Conservation (phyloP, 2,113 vertebrate species). For the Salvelinus sp. region DNA sequence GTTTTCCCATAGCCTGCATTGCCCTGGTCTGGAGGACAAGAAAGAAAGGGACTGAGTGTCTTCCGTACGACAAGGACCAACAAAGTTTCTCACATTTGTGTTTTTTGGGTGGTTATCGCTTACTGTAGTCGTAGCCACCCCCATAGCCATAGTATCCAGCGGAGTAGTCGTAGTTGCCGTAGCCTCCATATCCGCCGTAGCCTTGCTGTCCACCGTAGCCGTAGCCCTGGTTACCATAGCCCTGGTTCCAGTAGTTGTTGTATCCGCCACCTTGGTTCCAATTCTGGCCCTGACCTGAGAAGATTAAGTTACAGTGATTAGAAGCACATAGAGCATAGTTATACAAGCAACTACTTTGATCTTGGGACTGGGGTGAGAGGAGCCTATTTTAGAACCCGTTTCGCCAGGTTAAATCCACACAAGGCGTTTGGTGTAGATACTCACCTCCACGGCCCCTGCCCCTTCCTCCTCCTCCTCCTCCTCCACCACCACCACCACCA, state of each 20-base stretch:
- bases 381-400: too few species aligned
- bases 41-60: constrained; percentile 74
- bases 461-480: constrained; percentile 63
- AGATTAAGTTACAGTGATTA: not conserved
- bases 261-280: constrained; percentile 95
- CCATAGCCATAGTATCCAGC: constrained; percentile 98
- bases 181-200: constrained; percentile 82
- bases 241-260: constrained; percentile 97
- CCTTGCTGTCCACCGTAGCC: constrained; percentile 89
- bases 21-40: constrained; percentile 95
- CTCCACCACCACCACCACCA: too few species aligned
- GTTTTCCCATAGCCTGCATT: constrained; percentile 99
- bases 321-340: too few species aligned
- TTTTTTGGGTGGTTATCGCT: constrained; percentile 62
- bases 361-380: too few species aligned
- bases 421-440: not conserved
- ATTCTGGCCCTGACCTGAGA: constrained; percentile 92
- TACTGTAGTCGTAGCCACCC: constrained; percentile 99
- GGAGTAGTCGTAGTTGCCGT: constrained; percentile 98
- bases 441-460: constrained; percentile 84
- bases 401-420: not conserved
- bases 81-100: constrained; percentile 66
- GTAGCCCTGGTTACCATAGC: constrained; percentile 92
- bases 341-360: too few species aligned
- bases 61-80: constrained; percentile 64